Conservation (phyloP, 2,888 invertebrate genomes). For the Hirtodrosophila confusa region DNA sequence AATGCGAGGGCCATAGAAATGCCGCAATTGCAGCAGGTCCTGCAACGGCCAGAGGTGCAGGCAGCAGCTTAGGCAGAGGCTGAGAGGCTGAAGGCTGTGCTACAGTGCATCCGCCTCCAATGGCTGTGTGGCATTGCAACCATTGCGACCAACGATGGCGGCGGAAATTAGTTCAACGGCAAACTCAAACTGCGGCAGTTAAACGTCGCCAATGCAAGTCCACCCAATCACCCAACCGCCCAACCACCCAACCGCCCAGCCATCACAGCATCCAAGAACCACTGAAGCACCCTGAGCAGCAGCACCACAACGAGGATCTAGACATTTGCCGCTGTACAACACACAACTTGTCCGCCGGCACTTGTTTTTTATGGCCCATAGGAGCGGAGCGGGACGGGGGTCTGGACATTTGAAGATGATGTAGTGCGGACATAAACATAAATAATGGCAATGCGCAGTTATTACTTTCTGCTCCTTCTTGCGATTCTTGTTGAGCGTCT, state of each 20-base stretch:
- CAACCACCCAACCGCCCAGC: constrained; percentile 6
- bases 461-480: constrained; percentile 64
- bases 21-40: constrained; percentile 25
- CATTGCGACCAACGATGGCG: constrained; percentile 34
- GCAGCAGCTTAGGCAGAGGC: constrained; percentile 3
- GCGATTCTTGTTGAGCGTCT: constrained; percentile 11
- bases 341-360: constrained; percentile 62
- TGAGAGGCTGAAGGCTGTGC: constrained; percentile 16
- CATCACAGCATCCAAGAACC: neutral
- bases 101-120: constrained; percentile 27
- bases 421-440: constrained; percentile 80
- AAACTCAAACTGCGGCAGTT: constrained; percentile 67
- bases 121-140: constrained; percentile 8
- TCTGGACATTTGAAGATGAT: constrained; percentile 75
- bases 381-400: constrained; percentile 17
- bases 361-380: constrained; percentile 72
- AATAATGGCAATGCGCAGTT: constrained; percentile 79
- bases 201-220: constrained; percentile 58
- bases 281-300: too few species aligned
- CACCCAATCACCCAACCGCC: constrained; percentile 5
- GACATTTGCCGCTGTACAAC: constrained; percentile 42
- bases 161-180: constrained; percentile 74
- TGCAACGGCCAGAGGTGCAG: neutral
- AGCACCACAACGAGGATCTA: constrained; percentile 27
- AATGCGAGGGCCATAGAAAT: constrained; percentile 51